phyloP scores from a whole-genome alignment of 2,797 vertebrate species.

The Pseudochirops cupreus region DNA sequence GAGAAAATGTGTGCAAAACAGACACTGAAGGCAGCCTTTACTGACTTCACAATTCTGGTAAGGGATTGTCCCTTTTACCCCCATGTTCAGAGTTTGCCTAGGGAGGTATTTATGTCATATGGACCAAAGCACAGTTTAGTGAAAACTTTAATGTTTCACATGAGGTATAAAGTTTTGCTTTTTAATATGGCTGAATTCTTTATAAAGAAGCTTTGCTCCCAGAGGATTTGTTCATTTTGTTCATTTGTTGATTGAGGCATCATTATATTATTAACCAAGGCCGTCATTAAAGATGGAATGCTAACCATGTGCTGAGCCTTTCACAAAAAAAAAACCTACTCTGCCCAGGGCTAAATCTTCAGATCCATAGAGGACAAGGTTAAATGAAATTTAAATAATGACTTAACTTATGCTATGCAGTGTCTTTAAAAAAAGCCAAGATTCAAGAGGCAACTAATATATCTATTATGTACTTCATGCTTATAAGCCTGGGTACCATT shows the following conservation, averaged over 20 bases:
- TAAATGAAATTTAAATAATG: not conserved
- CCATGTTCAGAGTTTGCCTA: not conserved
- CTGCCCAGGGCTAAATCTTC: not conserved
- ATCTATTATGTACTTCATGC: too few relatives aligned
- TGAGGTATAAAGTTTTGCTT: not conserved
- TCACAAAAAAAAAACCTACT: not conserved
- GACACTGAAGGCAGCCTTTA: not conserved
- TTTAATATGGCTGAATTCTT: not conserved
- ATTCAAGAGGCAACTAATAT: too few relatives aligned
- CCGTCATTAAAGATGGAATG: not conserved
- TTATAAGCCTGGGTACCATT: too few relatives aligned
- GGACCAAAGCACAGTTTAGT: not conserved
- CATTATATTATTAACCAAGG: not conserved
- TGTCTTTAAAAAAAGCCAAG: not conserved
- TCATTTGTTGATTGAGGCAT: not conserved
- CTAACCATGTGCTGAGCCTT: not conserved
- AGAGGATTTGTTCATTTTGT: not conserved
- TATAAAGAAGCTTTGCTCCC: not conserved
- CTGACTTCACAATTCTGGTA: not conserved
- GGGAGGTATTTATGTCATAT: not conserved
- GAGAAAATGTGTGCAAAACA: not conserved
- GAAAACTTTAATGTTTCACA: not conserved
- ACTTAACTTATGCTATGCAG: not conserved
- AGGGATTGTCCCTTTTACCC: not conserved
- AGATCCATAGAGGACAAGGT: not conserved